phyloP scores from a whole-genome alignment of 2,797 vertebrate genomes.

The Florisuga fusca region DNA sequence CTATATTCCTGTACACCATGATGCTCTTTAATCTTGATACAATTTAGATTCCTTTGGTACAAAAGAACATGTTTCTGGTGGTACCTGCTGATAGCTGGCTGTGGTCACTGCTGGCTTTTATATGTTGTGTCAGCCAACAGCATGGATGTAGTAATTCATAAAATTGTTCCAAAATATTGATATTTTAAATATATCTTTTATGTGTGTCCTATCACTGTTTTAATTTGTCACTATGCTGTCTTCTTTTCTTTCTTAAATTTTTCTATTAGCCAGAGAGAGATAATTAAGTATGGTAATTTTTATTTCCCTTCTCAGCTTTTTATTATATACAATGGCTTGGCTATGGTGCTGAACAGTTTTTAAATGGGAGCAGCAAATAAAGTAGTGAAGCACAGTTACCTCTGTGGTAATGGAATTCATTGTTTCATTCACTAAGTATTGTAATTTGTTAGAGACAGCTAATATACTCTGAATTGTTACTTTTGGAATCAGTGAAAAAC shows the following conservation, averaged over 20 bases:
- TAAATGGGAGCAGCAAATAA: slow-evolving; percentile 17
- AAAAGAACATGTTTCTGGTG: not conserved
- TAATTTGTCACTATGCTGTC: not conserved
- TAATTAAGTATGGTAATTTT: slow-evolving; percentile 39
- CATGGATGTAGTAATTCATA: not conserved
- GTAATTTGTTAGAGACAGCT: slow-evolving; percentile 55
- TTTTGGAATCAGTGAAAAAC: slow-evolving; percentile 42
- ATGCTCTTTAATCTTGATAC: not conserved
- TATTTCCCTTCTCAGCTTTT: slow-evolving; percentile 18
- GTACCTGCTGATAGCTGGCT: not conserved
- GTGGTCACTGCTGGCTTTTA: not conserved
- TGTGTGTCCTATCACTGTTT: not conserved
- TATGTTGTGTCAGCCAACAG: not conserved
- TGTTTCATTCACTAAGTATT: slow-evolving; percentile 36
- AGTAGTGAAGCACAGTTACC: slow-evolving; percentile 35
- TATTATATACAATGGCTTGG: not conserved
- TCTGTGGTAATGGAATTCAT: slow-evolving; percentile 4
- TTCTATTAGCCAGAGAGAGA: not conserved
- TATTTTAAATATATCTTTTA: not conserved
- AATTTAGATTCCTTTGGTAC: not conserved
- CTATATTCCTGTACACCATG: not conserved
- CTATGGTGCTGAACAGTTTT: slow-evolving; percentile 10
- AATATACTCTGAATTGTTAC: slow-evolving; percentile 40
- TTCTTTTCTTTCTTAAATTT: not conserved
- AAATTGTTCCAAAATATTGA: not conserved